These are phyloP conservation scores for Etheostoma perlongum DNA, from an alignment of 2,797 vertebrate genomes.

Conservation along the genomic window DNA sequence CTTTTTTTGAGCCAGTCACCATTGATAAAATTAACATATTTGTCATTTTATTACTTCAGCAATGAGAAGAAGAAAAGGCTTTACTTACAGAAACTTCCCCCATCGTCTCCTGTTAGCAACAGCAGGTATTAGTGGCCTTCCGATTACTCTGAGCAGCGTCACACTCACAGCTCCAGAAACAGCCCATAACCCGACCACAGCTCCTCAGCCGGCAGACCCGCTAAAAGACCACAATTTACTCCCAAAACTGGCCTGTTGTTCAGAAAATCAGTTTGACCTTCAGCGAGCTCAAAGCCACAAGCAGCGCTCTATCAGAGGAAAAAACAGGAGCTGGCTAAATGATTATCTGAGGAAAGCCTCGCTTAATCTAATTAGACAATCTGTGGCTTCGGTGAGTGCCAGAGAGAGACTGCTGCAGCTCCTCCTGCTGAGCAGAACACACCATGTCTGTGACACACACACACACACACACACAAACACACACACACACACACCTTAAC, in stretches of 20 bases:
- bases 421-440: slow-evolving; percentile 57
- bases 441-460: too few relatives aligned
- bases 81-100: slow-evolving; percentile 79
- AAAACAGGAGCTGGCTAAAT: slow-evolving; percentile 86
- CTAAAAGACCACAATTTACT: slow-evolving; percentile 48
- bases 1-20: background rate
- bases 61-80: slow-evolving; percentile 43
- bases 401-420: slow-evolving; percentile 67
- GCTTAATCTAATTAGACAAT: slow-evolving; percentile 94
- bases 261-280: slow-evolving; percentile 84
- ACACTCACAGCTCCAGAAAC: slow-evolving; percentile 63
- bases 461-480: too few relatives aligned
- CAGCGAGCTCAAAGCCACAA: slow-evolving; percentile 70
- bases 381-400: slow-evolving; percentile 78
- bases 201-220: slow-evolving; percentile 37
- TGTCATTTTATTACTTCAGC: background rate
- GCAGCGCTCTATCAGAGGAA: slow-evolving; percentile 79
- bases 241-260: slow-evolving; percentile 52
- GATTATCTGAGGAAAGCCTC: slow-evolving; percentile 93
- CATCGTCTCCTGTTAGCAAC: slow-evolving; percentile 77
- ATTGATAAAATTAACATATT: background rate
- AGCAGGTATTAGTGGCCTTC: slow-evolving; percentile 68
- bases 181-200: slow-evolving; percentile 64
- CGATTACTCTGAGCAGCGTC: slow-evolving; percentile 61
- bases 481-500: too few relatives aligned